Base-by-base conservation (phyloP, 2,888 invertebrate genomes). In the Parascotia fuliginaria region DNA sequence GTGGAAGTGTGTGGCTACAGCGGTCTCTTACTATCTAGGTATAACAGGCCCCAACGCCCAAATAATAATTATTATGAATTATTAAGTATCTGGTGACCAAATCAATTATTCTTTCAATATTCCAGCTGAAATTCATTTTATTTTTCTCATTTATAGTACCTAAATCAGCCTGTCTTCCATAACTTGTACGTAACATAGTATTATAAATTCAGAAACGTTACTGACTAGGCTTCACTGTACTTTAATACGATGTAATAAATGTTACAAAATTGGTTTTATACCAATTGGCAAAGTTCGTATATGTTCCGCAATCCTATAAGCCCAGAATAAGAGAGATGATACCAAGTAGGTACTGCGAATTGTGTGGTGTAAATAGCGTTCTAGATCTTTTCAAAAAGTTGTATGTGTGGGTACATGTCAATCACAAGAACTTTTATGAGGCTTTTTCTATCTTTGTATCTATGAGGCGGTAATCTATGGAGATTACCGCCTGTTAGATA, bases 81-180 rank as follows among this genome's bases (percentile, higher is more conserved):
- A 29, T 42, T 31, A 40, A 36, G 36, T 16, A n/a, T 44, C 11
- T 24, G 24, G 9, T 42, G 4, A 11, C 9, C 39, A 9, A 28
- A 42, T 52, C 28, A 2, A 49, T 29, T 28, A 33, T 38, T 41
- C 6, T 33, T 40, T 13, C 28, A 45, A 39, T 42, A 42, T 14
- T 31, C 5, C 39, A 45, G 9, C 36, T n/a, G 28, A 33, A 52
- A 55, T 49, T 51, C 16, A 47, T 43, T 46, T 43, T 59, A 36
- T 39, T 32, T 42, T 58, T 53, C 55, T 39, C 41, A 47, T 52
- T 51, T 55, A 46, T 63, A 63, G 46, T 70, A n/a, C n/a, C n/a
- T n/a, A 70, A 78, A 79, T 73, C 73, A 78, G 61, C 70, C 75
- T 77, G 83, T 84, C 84, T 84, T 84, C 84, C 83, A 80, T 79